Conservation (phyloP, 2,797 vertebrate genomes). For the Scyliorhinus canicula region DNA sequence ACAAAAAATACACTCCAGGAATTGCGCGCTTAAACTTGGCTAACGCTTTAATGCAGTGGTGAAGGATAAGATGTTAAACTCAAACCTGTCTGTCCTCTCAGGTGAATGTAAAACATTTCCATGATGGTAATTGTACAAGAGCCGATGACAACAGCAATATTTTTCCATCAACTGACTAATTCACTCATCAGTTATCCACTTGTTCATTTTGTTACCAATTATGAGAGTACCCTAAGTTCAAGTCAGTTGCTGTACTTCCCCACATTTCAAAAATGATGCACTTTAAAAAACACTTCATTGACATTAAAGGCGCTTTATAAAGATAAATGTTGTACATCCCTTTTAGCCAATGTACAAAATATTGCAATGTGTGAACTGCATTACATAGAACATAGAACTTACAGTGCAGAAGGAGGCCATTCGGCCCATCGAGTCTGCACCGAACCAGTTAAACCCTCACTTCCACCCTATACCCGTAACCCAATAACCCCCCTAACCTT, state of each 20-base stretch:
- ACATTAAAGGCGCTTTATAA: background rate
- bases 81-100: background rate
- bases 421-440: too few relatives aligned
- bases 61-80: background rate
- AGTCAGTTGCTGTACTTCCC: background rate
- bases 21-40: background rate
- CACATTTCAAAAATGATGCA: background rate
- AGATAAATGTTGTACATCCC: background rate
- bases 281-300: background rate
- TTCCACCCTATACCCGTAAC: too few relatives aligned
- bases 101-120: background rate
- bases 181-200: background rate
- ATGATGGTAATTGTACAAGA: background rate
- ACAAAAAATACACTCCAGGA: too few relatives aligned
- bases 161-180: background rate
- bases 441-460: too few relatives aligned
- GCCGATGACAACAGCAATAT: background rate
- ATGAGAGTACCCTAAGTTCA: background rate
- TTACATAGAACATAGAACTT: too few relatives aligned
- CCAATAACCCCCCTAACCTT: too few relatives aligned
- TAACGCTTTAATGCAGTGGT: background rate
- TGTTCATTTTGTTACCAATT: background rate
- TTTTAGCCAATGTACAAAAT: background rate
- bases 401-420: too few relatives aligned
- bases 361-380: background rate